Base-by-base conservation (phyloP, 2,888 invertebrate genomes). In the Parnassius glacialis region DNA sequence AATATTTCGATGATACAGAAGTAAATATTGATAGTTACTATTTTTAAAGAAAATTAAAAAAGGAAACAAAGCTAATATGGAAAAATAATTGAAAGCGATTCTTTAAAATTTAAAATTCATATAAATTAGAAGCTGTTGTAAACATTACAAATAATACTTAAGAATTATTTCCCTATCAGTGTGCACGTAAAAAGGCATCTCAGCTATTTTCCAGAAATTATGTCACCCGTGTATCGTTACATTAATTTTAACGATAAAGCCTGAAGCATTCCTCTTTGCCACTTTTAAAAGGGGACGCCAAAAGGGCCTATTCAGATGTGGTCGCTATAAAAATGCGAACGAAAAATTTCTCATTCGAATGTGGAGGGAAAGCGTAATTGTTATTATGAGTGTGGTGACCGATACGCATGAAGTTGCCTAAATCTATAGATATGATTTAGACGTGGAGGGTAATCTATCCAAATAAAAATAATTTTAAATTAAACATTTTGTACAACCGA, bases 191-290 rank as follows among this genome's bases (percentile, higher is more conserved):
- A 48, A 58, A 54, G 62, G 62, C 16, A 52, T 13, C 50, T 45
- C 48, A 44, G 57, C 55, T 47, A 62, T 62, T 59, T 56, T 56
- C 48, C 54, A 70, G 68, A 74, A 74, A 74, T 70, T 70, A 73
- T 76, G 70, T 70, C 74, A 70, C 70, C 70, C 70, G 73, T 70
- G 74, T 78, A 82, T 74, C 80, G 78, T 84, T 70, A 83, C 88
- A 89, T 89, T 89, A 89, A 87, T 87, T 89, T 87, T 87, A 87
- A 90, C 83, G 87, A 82, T 79, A 80, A 83, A 83, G 79, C 83
- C 76, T 67, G 67, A 70, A 75, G 72, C 76, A 78, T 81, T 79
- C 76, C 72, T 75, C 61, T 64, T 70, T 77, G 78, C 67, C 83
- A 82, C 79, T 79, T 78, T 74, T 70, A 73, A 71, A 72, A 65